A percentile compares a stretch with the other conserved stretches of the same genome.
Conservation (phyloP, 1,140 invertebrate genomes). For the Thaumatotibia leucotreta region DNA sequence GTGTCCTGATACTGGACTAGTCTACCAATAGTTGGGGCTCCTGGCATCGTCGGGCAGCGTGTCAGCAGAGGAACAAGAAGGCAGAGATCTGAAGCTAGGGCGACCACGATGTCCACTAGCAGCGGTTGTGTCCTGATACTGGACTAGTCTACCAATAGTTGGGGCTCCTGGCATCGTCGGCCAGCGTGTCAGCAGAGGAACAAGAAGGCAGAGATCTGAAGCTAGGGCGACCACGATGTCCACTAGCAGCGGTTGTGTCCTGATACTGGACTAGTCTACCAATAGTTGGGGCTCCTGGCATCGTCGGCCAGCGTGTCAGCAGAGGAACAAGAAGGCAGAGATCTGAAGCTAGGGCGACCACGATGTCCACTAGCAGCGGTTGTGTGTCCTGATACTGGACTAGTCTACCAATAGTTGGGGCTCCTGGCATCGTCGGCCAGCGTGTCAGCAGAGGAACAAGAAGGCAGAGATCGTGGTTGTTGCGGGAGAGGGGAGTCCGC, state of each 20-base stretch:
- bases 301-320: constrained; percentile 55
- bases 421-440: constrained; percentile 41
- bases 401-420: constrained; percentile 11
- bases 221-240: too few species aligned
- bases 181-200: too few species aligned
- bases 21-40: constrained; percentile 17
- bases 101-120: constrained; percentile 59
- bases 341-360: constrained; percentile 52
- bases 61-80: constrained; percentile 55
- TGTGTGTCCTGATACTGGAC: constrained; percentile 20
- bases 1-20: too few species aligned
- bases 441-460: constrained; percentile 56
- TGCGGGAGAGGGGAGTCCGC: constrained; percentile 41
- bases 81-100: constrained; percentile 50
- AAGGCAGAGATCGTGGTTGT: constrained; percentile 43
- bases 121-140: constrained; percentile 57
- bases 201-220: too few species aligned
- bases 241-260: too few species aligned
- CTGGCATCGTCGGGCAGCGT: constrained; percentile 43
- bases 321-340: too few species aligned
- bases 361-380: constrained; percentile 58
- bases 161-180: too few species aligned
- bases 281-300: constrained; percentile 17
- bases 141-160: too few species aligned
- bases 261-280: too few species aligned